These are phyloP conservation scores for Lipophrys pholis DNA, from an alignment of 2,113 vertebrate genomes.

Conservation along the genomic window DNA sequence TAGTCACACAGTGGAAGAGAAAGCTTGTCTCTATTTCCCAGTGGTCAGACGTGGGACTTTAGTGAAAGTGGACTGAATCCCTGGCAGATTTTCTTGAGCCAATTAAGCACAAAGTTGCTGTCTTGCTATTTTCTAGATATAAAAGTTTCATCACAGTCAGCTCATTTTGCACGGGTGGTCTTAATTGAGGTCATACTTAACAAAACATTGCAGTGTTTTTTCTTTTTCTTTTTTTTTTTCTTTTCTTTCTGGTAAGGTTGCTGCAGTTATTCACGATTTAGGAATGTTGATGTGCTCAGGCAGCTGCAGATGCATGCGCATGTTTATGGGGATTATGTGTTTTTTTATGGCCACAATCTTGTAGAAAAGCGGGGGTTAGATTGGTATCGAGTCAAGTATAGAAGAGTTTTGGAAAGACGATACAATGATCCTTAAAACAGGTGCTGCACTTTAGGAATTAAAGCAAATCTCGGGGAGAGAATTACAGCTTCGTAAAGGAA, in stretches of 20 bases:
- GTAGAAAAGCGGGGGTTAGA: not conserved
- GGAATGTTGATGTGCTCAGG: constrained; percentile 66
- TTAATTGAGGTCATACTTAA: constrained; percentile 55
- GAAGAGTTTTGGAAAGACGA: no score
- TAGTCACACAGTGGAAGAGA: constrained; percentile 34
- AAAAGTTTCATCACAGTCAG: constrained; percentile 26
- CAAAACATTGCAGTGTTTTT: constrained; percentile 33
- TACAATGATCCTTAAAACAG: no score
- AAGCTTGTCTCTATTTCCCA: constrained; percentile 30
- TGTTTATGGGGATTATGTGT: constrained; percentile 20
- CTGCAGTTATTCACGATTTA: constrained; percentile 63
- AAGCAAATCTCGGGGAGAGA: no score
- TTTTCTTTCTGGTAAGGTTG: constrained; percentile 45
- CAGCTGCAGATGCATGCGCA: constrained; percentile 54
- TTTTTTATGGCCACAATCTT: constrained; percentile 17
- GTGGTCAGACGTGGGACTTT: constrained; percentile 62
- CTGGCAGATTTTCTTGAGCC: constrained; percentile 48
- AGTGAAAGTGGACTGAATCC: constrained; percentile 26
- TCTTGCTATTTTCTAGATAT: constrained; percentile 39
- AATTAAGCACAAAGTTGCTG: constrained; percentile 54
- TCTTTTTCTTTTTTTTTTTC: constrained; percentile 14
- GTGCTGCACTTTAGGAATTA: no score
- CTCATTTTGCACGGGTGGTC: constrained; percentile 38
- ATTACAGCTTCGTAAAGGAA: no score
- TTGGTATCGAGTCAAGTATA: not conserved